Percentiles rank a stretch among this genome's conserved stretches.
These are phyloP conservation scores for Trilocha varians DNA, from an alignment of 2,888 invertebrate genomes.

Conservation along the genomic window DNA sequence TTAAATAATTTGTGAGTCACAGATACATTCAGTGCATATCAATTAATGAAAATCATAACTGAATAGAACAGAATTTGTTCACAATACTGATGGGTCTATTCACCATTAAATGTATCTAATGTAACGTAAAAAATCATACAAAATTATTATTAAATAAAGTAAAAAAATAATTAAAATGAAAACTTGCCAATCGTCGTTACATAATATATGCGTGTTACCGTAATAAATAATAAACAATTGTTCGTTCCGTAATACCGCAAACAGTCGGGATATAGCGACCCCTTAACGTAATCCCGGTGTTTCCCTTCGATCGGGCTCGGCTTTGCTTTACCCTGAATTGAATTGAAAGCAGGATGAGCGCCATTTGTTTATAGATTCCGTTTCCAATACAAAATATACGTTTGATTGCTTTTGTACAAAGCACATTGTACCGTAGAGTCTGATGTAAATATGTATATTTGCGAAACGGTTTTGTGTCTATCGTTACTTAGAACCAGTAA, in stretches of 20 bases:
- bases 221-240: neutral
- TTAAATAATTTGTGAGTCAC: no score
- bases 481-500: no score
- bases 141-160: no score
- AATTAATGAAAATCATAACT: no score
- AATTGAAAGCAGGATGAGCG: conserved; percentile 38
- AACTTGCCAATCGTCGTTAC: neutral
- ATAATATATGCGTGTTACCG: neutral
- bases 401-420: conserved; percentile 7
- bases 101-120: no score
- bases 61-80: no score
- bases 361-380: conserved; percentile 35
- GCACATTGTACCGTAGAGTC: no score
- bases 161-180: neutral
- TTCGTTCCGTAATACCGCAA: neutral
- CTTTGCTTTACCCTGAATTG: conserved; percentile 34
- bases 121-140: no score
- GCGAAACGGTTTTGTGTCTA: no score
- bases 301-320: conserved; percentile 17
- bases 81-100: no score
- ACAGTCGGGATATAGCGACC: conserved; percentile 8
- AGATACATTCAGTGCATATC: no score
- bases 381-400: conserved; percentile 19
- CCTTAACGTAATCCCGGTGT: conserved; percentile 20
- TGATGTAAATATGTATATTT: no score